Percentiles rank a stretch among this genome's conserved stretches.
phyloP scores from a whole-genome alignment of 2,113 vertebrate genomes.

The Dascyllus trimaculatus region DNA sequence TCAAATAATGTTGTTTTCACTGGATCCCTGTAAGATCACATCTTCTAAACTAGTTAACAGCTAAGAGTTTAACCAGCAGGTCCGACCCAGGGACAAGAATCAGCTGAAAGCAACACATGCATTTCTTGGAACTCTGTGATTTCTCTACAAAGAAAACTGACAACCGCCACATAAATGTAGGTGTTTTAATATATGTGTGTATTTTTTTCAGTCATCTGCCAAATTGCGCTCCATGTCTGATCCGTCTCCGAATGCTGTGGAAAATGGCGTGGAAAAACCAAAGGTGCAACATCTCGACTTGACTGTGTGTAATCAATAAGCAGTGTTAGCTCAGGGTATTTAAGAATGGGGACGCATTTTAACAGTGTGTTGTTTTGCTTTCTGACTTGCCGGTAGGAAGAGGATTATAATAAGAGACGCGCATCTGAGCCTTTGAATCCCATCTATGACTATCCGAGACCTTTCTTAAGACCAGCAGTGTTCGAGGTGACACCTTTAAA shows the following conservation, averaged over 20 bases:
- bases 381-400: slow-evolving; percentile 22
- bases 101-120: too few relatives aligned
- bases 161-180: too few relatives aligned
- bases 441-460: slow-evolving; percentile 58
- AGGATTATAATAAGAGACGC: not conserved
- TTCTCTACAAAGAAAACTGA: too few relatives aligned
- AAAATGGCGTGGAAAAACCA: not conserved
- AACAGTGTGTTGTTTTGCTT: not conserved
- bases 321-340: not conserved
- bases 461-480: not conserved
- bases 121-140: too few relatives aligned
- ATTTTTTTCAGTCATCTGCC: not conserved
- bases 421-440: slow-evolving; percentile 49
- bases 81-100: too few relatives aligned
- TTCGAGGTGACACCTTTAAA: too few relatives aligned
- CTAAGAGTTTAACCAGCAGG: too few relatives aligned
- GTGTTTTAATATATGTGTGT: not conserved
- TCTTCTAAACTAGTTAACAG: too few relatives aligned
- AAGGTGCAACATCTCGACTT: slow-evolving; percentile 30
- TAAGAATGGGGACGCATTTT: not conserved
- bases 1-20: not conserved
- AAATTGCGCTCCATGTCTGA: slow-evolving; percentile 62
- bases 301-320: not conserved
- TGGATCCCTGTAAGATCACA: too few relatives aligned
- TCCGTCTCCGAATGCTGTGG: slow-evolving; percentile 18